Evolutionary conservation across 2,797 vertebrate species (phyloP).

Genomic region (Parauchenoglanis punctatus): DNA sequence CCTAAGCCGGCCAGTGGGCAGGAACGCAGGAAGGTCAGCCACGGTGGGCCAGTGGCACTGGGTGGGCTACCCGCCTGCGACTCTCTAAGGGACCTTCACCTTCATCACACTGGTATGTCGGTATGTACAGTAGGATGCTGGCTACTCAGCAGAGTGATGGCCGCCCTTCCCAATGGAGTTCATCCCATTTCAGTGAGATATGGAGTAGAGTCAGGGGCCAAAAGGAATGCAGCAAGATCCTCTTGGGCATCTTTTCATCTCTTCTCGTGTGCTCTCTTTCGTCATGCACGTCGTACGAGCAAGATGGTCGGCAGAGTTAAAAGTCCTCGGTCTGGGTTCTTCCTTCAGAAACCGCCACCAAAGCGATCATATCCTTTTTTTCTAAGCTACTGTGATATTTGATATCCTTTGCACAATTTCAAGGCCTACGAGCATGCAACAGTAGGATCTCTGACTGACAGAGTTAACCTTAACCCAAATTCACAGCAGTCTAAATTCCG

Average conservation of each 20-base stretch:
- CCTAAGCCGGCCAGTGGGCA: conserved; percentile 67
- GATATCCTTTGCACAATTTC: conserved; percentile 10
- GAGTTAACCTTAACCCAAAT: neutral
- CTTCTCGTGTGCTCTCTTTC: conserved; percentile 38
- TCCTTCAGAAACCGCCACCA: neutral
- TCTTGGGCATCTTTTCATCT: conserved; percentile 55
- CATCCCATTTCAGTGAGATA: conserved; percentile 62
- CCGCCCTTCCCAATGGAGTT: conserved; percentile 51
- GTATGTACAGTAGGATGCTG: conserved; percentile 67
- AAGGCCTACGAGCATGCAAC: neutral
- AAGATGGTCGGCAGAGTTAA: neutral
- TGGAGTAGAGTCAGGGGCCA: conserved; percentile 50
- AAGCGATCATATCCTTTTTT: conserved; percentile 10
- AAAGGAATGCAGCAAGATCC: conserved; percentile 52
- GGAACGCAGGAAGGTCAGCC: conserved; percentile 75
- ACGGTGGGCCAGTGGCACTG: conserved; percentile 66
- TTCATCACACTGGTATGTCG: conserved; percentile 78
- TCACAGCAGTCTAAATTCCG: neutral
- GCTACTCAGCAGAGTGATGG: conserved; percentile 22
- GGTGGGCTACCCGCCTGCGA: conserved; percentile 75
- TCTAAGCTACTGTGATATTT: neutral
- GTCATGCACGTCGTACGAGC: neutral
- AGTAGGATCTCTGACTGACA: conserved; percentile 18
- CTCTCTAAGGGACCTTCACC: conserved; percentile 68
- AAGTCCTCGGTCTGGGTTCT: conserved; percentile 6